phyloP scores from a whole-genome alignment of 2,888 invertebrate species.

The Helleia helle region DNA sequence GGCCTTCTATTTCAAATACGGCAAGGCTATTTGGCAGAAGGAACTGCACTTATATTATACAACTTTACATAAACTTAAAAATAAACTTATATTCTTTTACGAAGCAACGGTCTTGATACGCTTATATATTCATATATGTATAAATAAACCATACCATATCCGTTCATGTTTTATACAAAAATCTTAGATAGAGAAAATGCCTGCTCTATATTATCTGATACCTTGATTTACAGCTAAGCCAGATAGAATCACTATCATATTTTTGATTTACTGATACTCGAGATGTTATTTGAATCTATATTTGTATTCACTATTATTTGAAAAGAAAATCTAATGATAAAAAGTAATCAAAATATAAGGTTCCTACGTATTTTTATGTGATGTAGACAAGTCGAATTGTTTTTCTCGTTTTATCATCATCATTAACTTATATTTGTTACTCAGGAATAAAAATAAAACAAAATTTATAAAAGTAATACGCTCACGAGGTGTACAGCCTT shows the following conservation, averaged over 20 bases:
- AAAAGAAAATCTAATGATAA: neutral
- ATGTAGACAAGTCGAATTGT: too few species aligned
- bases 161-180: conserved; percentile 51
- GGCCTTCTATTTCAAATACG: too few species aligned
- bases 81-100: neutral
- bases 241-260: conserved; percentile 43
- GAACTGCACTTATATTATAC: too few species aligned
- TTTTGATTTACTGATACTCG: conserved; percentile 23
- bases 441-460: too few species aligned
- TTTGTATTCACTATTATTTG: conserved; percentile 11
- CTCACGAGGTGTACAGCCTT: too few species aligned
- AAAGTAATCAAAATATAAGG: neutral
- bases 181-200: conserved; percentile 48
- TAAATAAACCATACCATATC: conserved; percentile 60
- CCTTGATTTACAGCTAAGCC: conserved; percentile 51
- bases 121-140: conserved; percentile 58
- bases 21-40: neutral
- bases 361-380: too few species aligned
- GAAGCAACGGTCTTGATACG: conserved; percentile 1
- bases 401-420: too few species aligned
- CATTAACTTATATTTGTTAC: too few species aligned
- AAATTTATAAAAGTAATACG: too few species aligned
- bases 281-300: conserved; percentile 20
- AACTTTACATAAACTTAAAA: too few species aligned
- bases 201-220: conserved; percentile 42